Evolutionary conservation across 1,140 invertebrate genomes (phyloP).

Genomic region (Cherax quadricarinatus): DNA sequence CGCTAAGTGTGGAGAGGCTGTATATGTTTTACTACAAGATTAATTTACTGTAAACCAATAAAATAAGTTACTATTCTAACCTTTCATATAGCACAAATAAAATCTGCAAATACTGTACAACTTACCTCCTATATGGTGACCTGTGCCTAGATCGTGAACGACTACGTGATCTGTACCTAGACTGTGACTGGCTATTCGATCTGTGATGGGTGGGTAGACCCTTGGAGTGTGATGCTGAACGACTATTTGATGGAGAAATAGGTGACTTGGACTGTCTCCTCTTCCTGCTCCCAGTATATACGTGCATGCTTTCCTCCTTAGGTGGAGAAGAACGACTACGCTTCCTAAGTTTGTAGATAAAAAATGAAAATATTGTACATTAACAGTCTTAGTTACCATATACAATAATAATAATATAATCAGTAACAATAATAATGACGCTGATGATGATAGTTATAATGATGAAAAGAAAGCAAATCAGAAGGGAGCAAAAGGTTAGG

Average conservation of each 20-base stretch:
- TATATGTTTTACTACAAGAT: too few species aligned
- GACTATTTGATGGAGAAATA: not conserved
- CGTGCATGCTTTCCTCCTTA: not conserved
- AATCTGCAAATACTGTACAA: too few species aligned
- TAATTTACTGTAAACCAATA: too few species aligned
- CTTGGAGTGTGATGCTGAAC: constrained; percentile 4
- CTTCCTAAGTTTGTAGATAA: not conserved
- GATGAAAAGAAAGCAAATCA: too few species aligned
- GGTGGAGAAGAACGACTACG: not conserved
- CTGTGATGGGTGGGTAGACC: not conserved
- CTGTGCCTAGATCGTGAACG: constrained; percentile 36
- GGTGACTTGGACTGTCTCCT: constrained; percentile 23
- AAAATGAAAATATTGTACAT: too few species aligned
- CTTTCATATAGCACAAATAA: not conserved
- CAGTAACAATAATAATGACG: too few species aligned
- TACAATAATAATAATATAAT: too few species aligned
- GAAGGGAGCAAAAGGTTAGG: too few species aligned
- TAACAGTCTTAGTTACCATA: too few species aligned
- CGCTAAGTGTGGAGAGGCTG: too few species aligned
- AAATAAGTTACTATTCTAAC: not conserved
- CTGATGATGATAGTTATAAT: too few species aligned
- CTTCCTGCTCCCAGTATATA: not conserved
- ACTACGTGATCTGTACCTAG: constrained; percentile 14
- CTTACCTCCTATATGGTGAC: constrained; percentile 25
- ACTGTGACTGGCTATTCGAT: constrained; percentile 7